phyloP scores from a whole-genome alignment of 2,113 vertebrate species.

The Malurus melanocephalus region DNA sequence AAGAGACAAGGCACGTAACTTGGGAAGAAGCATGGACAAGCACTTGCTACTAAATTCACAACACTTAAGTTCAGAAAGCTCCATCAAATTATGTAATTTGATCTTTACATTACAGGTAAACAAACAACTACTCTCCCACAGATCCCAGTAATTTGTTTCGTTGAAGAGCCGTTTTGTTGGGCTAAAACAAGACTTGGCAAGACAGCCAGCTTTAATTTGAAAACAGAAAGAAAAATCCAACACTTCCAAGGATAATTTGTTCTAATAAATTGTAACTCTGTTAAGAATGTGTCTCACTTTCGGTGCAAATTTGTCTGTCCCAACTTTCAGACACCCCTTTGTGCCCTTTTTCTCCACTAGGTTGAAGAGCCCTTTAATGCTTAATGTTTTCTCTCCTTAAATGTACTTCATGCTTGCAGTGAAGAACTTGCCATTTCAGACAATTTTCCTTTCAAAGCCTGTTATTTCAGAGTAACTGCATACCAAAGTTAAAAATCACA shows the following conservation, averaged over 20 bases:
- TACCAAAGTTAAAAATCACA: constrained; percentile 49
- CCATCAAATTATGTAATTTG: neutral
- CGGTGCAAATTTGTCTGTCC: neutral
- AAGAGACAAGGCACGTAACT: rapidly evolving
- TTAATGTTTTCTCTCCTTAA: neutral
- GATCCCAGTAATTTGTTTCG: neutral
- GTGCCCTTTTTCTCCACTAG: neutral
- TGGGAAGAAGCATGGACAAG: neutral
- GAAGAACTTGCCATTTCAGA: constrained; percentile 40
- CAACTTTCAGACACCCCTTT: neutral
- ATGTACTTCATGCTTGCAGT: constrained; percentile 6
- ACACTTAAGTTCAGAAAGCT: neutral
- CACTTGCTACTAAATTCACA: neutral
- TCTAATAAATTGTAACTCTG: neutral
- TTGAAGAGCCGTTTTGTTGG: neutral
- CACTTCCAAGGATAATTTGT: neutral
- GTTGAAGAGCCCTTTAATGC: neutral
- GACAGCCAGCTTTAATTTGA: neutral
- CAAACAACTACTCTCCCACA: neutral
- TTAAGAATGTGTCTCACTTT: neutral
- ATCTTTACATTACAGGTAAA: neutral
- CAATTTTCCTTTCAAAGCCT: constrained; percentile 51
- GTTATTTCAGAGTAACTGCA: constrained; percentile 55
- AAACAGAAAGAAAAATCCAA: neutral
- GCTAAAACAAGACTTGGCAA: neutral